These are phyloP conservation scores for Cylindroiulus punctatus DNA, from an alignment of 2,888 invertebrate genomes.

Conservation along the genomic window DNA sequence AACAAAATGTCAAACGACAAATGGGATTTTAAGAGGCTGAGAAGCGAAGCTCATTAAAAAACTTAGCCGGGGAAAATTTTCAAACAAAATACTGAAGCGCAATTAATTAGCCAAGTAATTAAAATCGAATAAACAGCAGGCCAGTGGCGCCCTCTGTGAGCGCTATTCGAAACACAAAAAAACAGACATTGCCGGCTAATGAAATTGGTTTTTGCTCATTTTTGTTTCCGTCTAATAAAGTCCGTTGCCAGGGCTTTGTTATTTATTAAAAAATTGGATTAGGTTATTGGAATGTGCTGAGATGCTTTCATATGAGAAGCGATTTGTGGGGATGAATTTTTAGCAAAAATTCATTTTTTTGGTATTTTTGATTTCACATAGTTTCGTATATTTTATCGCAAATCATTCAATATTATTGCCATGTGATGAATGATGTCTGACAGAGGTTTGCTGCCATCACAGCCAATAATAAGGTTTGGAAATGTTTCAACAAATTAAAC, in stretches of 20 bases:
- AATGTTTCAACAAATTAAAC: too few species aligned
- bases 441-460: too few species aligned
- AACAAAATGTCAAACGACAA: conserved; percentile 24
- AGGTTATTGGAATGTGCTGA: neutral
- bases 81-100: neutral
- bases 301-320: neutral
- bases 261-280: neutral
- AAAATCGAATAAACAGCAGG: neutral
- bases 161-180: neutral
- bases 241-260: neutral
- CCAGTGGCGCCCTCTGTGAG: neutral
- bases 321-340: too few species aligned
- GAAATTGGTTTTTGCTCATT: neutral
- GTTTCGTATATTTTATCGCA: neutral
- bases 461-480: too few species aligned
- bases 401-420: too few species aligned
- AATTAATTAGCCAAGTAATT: neutral
- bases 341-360: too few species aligned
- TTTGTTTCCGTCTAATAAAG: neutral
- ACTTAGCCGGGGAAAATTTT: neutral
- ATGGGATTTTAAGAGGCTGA: neutral
- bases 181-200: neutral
- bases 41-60: neutral
- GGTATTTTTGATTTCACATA: too few species aligned
- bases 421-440: too few species aligned